Evolutionary conservation across 2,888 invertebrate species (phyloP).

Genomic region (Athrips mouffetella): DNA sequence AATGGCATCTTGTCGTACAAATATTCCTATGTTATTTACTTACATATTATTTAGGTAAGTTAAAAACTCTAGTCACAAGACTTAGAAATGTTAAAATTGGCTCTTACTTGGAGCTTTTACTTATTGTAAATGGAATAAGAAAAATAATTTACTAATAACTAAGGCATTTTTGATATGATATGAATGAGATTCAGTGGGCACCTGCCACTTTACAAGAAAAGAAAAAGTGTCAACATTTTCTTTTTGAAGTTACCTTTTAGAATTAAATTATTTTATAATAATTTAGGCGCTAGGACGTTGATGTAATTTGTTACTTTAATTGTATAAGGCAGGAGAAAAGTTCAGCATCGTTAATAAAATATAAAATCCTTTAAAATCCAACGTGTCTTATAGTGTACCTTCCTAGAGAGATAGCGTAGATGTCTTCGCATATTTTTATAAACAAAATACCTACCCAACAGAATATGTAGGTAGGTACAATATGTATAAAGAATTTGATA

Average conservation of each 20-base stretch:
- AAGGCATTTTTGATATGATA: constrained; percentile 61
- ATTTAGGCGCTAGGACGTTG: constrained; percentile 65
- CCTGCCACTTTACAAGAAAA: constrained; percentile 5
- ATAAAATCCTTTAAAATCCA: constrained; percentile 47
- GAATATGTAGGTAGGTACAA: no score
- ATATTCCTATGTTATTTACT: constrained; percentile 78
- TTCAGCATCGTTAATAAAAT: constrained; percentile 59
- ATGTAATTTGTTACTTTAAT: constrained; percentile 65
- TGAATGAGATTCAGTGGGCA: constrained; percentile 38
- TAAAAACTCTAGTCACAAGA: constrained; percentile 76
- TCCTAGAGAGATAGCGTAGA: constrained; percentile 57
- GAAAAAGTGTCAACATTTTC: constrained; percentile 25
- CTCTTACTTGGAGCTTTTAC: constrained; percentile 61
- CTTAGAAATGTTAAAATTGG: constrained; percentile 72
- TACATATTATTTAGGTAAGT: constrained; percentile 72
- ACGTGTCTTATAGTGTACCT: constrained; percentile 74
- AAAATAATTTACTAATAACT: constrained; percentile 42
- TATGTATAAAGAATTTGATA: constrained; percentile 41
- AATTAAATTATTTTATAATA: constrained; percentile 68
- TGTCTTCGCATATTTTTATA: constrained; percentile 37
- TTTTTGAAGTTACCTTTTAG: constrained; percentile 75
- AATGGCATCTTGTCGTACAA: constrained; percentile 79
- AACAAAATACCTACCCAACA: constrained; percentile 32
- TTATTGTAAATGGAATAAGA: constrained; percentile 59
- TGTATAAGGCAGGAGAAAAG: constrained; percentile 63